A percentile compares a stretch with the other conserved stretches of the same genome.
Evolutionary conservation across 2,113 vertebrate genomes (phyloP).

Genomic region (Danio rerio): DNA sequence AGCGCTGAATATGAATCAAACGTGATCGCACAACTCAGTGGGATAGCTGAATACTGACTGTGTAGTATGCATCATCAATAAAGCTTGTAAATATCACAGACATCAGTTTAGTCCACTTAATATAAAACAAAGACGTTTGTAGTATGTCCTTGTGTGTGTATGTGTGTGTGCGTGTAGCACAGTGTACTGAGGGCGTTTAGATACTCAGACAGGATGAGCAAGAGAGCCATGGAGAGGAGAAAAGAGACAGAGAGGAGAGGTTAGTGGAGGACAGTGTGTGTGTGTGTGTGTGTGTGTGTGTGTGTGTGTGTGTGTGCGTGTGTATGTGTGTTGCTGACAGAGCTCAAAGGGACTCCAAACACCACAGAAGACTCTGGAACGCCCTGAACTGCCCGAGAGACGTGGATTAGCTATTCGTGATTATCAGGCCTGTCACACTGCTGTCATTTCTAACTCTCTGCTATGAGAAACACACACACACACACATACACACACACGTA

Average conservation of each 20-base stretch:
- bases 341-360: constrained; percentile 39
- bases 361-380: constrained; percentile 14
- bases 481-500: constrained; percentile 18
- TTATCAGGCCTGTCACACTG: constrained; percentile 35
- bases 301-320: constrained; percentile 23
- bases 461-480: neutral
- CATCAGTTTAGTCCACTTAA: neutral
- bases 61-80: neutral
- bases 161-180: neutral
- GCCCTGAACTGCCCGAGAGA: constrained; percentile 3
- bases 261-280: neutral
- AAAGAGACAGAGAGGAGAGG: constrained; percentile 11
- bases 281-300: neutral
- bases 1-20: neutral
- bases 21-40: neutral
- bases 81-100: neutral
- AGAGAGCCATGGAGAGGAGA: constrained; percentile 14
- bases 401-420: constrained; percentile 38
- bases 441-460: constrained; percentile 10
- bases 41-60: neutral
- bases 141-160: neutral
- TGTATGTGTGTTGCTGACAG: constrained; percentile 5
- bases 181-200: neutral
- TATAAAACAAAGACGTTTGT: neutral
- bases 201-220: constrained; percentile 7